These are phyloP conservation scores for Botia kubotai DNA, from an alignment of 2,797 vertebrate genomes.

Conservation along the genomic window DNA sequence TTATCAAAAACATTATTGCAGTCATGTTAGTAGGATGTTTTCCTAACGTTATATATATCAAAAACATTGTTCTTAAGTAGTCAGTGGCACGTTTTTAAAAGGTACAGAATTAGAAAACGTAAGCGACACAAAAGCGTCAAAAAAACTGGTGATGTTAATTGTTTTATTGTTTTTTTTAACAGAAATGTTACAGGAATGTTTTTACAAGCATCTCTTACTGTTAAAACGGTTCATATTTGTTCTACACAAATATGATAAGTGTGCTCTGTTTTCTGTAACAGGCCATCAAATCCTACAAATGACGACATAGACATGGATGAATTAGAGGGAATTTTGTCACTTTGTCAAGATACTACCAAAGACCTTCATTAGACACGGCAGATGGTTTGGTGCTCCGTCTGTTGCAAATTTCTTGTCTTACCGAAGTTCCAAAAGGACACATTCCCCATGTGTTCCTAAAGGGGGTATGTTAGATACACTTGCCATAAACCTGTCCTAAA, in stretches of 20 bases:
- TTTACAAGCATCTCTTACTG: not conserved
- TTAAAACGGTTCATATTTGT: not conserved
- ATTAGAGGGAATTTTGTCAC: conserved; percentile 48
- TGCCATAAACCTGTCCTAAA: not conserved
- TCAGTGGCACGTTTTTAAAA: no score
- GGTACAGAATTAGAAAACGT: no score
- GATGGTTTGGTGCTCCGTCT: conserved; percentile 38
- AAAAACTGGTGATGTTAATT: no score
- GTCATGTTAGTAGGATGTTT: no score
- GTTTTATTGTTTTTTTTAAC: no score
- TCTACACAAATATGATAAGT: not conserved
- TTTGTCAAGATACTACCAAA: conserved; percentile 46
- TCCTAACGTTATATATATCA: no score
- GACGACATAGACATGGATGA: conserved; percentile 43
- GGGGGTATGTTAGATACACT: not conserved
- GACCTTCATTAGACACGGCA: not conserved
- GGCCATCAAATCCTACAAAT: not conserved
- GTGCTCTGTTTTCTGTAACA: conserved; percentile 28
- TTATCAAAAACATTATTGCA: no score
- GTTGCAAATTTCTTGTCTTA: conserved; percentile 30
- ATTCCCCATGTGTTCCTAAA: not conserved
- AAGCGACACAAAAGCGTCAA: not conserved
- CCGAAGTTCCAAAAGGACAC: not conserved
- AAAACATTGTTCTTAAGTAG: no score
- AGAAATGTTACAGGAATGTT: no score